Evolutionary conservation across 2,888 invertebrate species (phyloP), one percentile per base, ranked within the genome.

Genomic region (Amitus sp.): DNA sequence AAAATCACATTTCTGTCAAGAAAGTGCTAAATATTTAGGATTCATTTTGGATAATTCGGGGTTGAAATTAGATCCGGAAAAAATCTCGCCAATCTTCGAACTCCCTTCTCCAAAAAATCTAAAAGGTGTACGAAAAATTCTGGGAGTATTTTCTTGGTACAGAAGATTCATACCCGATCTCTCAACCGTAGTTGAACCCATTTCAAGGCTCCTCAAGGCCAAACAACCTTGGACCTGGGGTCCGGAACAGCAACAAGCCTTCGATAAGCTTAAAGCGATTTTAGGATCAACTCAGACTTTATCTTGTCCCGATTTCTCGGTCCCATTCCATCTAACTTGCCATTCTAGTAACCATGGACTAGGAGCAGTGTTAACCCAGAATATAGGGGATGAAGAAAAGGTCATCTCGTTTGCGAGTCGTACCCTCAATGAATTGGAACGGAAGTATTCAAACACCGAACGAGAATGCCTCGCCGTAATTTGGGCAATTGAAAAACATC

Each of bases 381-480:
- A 13, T 7, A 2, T 5, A 4, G 50, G 18, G 7, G 47, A 27
- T 7, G 56, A 48, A 1, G 15, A 2, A 12, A 28, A 62, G 10
- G 30, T 54, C 2, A 62, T 62, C 0, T 30, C 54, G 2, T 59
- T 48, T 6, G 37, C 34, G 12, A 61, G 57, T 23, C 34, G 57
- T 2, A 33, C 47, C 0, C n/a, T 61, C 5, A 13, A 30, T 4
- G 45, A 42, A 0, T 49, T 53, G 1, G 54, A 61, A 27, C 34
- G 23, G 15, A 56, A 53, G 1, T 57, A 57, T 33, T 53, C 57
- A 2, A 39, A 48, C 0, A 63, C 63, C 0, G 59, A 55, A n/a
- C 39, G 48, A 10, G 59, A 59, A 12, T 62, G 61, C 6, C 18
- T 61, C 0, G 58, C 65, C 5, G 52, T 62, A 1, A 10, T 65